phyloP scores from a whole-genome alignment of 2,888 invertebrate genomes.

The Exephanes ischioxanthus region DNA sequence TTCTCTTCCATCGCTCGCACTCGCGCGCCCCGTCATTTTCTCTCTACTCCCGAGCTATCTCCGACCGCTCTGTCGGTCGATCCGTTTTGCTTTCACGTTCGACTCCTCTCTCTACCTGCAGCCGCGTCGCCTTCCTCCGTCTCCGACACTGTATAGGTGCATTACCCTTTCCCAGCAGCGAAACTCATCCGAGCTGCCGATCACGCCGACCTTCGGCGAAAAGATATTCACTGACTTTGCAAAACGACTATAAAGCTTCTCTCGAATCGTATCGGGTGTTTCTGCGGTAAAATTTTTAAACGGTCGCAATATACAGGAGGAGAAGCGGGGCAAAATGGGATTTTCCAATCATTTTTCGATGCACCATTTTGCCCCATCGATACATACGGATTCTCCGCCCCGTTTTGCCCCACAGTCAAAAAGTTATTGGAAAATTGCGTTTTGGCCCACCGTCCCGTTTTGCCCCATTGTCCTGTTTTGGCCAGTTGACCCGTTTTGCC shows the following conservation, averaged over 20 bases:
- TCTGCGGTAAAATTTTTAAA: background rate
- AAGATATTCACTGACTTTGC: background rate
- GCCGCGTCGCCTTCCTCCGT: slow-evolving; percentile 8
- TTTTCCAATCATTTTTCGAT: no score
- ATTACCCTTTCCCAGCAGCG: slow-evolving; percentile 41
- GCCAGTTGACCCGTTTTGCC: background rate
- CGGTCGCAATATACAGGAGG: background rate
- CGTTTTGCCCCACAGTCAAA: no score
- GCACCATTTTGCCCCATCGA: no score
- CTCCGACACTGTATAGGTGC: slow-evolving; percentile 45
- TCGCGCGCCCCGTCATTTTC: slow-evolving; percentile 70
- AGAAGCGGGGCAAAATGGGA: background rate
- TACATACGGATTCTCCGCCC: no score
- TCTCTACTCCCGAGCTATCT: slow-evolving; percentile 19
- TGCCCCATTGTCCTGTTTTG: background rate
- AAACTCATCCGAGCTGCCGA: slow-evolving; percentile 16
- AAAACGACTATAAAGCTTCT: background rate
- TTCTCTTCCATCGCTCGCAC: slow-evolving; percentile 56
- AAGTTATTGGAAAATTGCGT: background rate
- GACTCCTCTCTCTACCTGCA: slow-evolving; percentile 3
- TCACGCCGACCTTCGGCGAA: background rate
- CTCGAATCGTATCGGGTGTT: background rate
- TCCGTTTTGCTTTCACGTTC: slow-evolving; percentile 47
- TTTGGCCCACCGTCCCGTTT: background rate
- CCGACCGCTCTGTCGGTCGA: slow-evolving; percentile 40